Conservation (phyloP, 2,888 invertebrate species). For the Acleris laterana region DNA sequence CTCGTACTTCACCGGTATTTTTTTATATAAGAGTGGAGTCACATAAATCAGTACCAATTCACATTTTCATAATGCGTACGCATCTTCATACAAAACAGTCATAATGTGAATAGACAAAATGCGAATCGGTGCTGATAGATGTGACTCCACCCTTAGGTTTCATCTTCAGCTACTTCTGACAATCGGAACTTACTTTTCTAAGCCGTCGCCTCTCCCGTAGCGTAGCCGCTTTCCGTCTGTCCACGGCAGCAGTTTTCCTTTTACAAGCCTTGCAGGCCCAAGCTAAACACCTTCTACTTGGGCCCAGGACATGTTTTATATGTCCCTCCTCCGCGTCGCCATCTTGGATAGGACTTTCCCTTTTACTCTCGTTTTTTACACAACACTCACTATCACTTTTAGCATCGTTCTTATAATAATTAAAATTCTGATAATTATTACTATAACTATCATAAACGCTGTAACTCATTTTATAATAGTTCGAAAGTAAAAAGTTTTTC, state of each 20-base stretch:
- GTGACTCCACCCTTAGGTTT: too few relatives aligned
- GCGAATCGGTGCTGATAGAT: too few relatives aligned
- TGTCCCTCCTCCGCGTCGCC: conserved; percentile 58
- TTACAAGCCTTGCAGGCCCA: conserved; percentile 99
- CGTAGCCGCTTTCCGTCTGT: conserved; percentile 98
- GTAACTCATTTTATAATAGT: conserved; percentile 61
- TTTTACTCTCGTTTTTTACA: conserved; percentile 67
- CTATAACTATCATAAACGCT: conserved; percentile 57
- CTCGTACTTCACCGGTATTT: too few relatives aligned
- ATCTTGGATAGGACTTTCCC: conserved; percentile 40
- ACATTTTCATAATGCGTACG: too few relatives aligned
- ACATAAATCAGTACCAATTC: too few relatives aligned
- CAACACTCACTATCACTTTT: conserved; percentile 51
- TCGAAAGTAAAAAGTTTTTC: conserved; percentile 11
- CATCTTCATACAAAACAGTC: too few relatives aligned
- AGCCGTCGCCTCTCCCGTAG: conserved; percentile 95
- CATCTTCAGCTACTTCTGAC: background rate
- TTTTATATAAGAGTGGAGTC: too few relatives aligned
- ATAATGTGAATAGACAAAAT: too few relatives aligned
- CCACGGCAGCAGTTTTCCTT: conserved; percentile 97
- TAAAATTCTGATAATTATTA: conserved; percentile 55
- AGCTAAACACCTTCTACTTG: conserved; percentile 91
- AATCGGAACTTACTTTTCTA: conserved; percentile 89
- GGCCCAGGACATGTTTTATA: conserved; percentile 79
- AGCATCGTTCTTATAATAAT: conserved; percentile 55